These are phyloP conservation scores for Hipposideros larvatus DNA, from an alignment of 2,797 vertebrate genomes.

Conservation along the genomic window DNA sequence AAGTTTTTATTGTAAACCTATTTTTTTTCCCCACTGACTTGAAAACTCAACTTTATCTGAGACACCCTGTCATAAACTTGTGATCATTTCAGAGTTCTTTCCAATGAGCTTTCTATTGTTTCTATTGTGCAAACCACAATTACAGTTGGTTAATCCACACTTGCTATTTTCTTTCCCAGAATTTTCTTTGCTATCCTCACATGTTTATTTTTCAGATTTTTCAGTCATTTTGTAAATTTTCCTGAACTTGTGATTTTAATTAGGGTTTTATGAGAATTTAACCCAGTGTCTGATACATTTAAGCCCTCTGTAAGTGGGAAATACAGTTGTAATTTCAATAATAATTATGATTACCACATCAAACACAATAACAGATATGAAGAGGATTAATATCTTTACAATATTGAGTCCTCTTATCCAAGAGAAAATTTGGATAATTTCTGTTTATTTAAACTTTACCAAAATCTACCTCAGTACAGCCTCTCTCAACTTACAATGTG, in stretches of 20 bases:
- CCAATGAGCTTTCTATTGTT: conserved; percentile 61
- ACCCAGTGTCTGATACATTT: neutral
- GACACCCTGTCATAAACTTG: conserved; percentile 55
- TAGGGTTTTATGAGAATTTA: conserved; percentile 45
- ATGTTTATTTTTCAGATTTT: conserved; percentile 78
- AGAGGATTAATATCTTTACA: neutral
- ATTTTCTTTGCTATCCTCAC: conserved; percentile 75
- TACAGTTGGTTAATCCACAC: conserved; percentile 69
- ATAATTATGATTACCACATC: neutral
- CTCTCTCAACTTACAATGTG: neutral
- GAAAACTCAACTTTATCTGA: conserved; percentile 35
- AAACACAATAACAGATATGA: conserved; percentile 1
- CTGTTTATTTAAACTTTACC: neutral
- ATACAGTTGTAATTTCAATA: conserved; percentile 7
- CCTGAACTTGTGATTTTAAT: conserved; percentile 59
- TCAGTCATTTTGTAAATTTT: conserved; percentile 62
- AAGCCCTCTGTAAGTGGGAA: neutral
- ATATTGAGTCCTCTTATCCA: neutral
- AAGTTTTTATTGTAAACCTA: neutral
- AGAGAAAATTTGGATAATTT: conserved; percentile 16
- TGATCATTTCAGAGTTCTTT: conserved; percentile 68
- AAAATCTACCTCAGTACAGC: neutral
- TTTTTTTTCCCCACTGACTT: neutral
- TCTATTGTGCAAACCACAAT: conserved; percentile 72
- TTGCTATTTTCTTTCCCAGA: conserved; percentile 73